A percentile compares a stretch with the other conserved stretches of the same genome.
Evolutionary conservation across 2,113 vertebrate genomes (phyloP).

Genomic region (Podilymbus podiceps): DNA sequence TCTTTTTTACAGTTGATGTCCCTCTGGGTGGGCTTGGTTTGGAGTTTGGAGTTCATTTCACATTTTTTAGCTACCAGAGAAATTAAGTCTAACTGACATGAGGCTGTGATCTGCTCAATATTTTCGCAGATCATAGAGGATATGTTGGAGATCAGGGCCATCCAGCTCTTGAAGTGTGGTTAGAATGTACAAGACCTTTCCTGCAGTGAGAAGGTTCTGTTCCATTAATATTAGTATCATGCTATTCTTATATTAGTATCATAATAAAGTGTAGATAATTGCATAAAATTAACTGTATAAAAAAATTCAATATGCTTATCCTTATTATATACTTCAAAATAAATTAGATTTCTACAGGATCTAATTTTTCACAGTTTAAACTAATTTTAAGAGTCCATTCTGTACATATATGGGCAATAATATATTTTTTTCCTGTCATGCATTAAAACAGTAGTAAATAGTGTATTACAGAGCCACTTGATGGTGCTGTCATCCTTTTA

Average conservation of each 20-base stretch:
- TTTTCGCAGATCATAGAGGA: not conserved
- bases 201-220: not conserved
- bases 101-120: not conserved
- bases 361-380: not conserved
- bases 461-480: constrained; percentile 20
- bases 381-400: not conserved
- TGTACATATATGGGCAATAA: not conserved
- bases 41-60: not conserved
- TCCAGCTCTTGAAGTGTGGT: not conserved
- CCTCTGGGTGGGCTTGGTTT: not conserved
- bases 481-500: constrained; percentile 47
- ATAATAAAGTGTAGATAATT: not conserved
- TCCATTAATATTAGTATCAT: not conserved
- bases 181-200: not conserved
- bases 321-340: not conserved
- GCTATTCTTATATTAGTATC: not conserved
- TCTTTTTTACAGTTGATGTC: not conserved
- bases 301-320: not conserved
- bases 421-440: not conserved
- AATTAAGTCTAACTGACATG: not conserved
- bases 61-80: not conserved
- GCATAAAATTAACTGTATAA: not conserved
- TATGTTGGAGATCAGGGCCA: not conserved
- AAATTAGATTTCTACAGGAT: not conserved
- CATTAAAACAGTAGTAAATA: not conserved